Evolutionary conservation across 1,140 invertebrate species (phyloP), one percentile per base, ranked within the genome.

Genomic region (Euura saliciscinereae): DNA sequence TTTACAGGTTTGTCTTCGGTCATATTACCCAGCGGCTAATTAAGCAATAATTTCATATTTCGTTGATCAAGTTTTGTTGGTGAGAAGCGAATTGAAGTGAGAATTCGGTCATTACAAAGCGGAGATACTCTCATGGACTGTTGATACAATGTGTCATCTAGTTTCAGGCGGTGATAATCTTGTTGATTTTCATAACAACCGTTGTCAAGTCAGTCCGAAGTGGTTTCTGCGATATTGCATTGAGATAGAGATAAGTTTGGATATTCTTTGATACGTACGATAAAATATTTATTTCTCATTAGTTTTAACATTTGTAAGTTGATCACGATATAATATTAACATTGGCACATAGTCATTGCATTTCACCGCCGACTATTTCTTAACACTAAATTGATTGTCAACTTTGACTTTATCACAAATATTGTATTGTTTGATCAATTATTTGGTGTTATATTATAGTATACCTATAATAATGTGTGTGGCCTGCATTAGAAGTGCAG

Each of bases 101-200:
- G 6, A 59, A 59, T 6, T 59, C 10, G 8, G 51, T 59, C 51
- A 6, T 5, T 59, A 59, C 51, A 8, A 8, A 59, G 8, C 3
- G 13, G 13, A 59, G 51, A 11, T 59, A n/a, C 13, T 59, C 10
- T 59, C 3, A 2, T 59, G 51, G 13, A 59, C 51, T 4, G 51
- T 3, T 3, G 51, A 59, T 6, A 59, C 51, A 59, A 8, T 6
- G 4, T 59, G 6, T 59, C 51, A 59, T 59, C 28, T 1, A 28
- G 28, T 28, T 28, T 28, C 28, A 1, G 28, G 8, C 10, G 2
- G 10, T 8, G 3, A 5, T 8, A 11, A 59, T n/a, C 8, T 11
- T 59, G 51, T 59, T 59, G 10, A 59, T 59, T 59, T 59, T 59
- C 51, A 11, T 59, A 59, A 59, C 51, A 59, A 59, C 51, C 51